Evolutionary conservation across 1,140 invertebrate genomes (phyloP), one percentile per base, ranked within the genome.

Genomic region (Drosophila novamexicana): DNA sequence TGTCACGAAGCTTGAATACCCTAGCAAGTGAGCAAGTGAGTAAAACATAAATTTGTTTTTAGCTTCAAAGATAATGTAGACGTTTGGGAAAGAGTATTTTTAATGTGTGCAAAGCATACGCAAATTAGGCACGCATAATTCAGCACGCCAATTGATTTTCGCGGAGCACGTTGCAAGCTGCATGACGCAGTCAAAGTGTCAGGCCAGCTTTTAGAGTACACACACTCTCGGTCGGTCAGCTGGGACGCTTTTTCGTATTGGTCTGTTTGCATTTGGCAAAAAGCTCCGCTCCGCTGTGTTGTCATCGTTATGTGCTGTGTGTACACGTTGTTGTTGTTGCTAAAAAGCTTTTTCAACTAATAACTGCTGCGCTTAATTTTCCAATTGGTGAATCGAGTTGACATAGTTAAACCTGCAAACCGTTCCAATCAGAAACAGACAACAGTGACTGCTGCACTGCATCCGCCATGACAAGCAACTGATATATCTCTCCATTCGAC

Each of bases 261-360:
- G 14, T 45, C 34, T 54, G 61, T 64, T 64, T 70, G 50, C 69
- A 18, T 53, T 66, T 54, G 64, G 39, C 49, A 47, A 78, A 29
- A 79, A 79, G 75, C 77, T 79, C 8, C 16, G 53, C 47, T 54
- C 22, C 52, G 36, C 56, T 47, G 77, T 79, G 77, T 79, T 79
- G 77, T 79, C 76, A 79, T 78, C 77, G 77, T 79, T 79, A 79
- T 77, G 75, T 49, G 47, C 61, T 77, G 75, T 49, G 47, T 64
- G 71, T 79, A 47, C 76, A 70, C 70, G 65, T 65, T 65, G 59
- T 57, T 47, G 61, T 6, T 47, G 53, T 14, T 50, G 37, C 36
- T 7, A 8, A 63, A 68, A 77, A 81, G 79, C 79, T 81, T 61
- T 75, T 72, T 71, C 65, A 32, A 22, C 42, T 39, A 45, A 70